These are phyloP conservation scores for Halichoerus grypus DNA, from an alignment of 2,113 vertebrate species.

Conservation along the genomic window DNA sequence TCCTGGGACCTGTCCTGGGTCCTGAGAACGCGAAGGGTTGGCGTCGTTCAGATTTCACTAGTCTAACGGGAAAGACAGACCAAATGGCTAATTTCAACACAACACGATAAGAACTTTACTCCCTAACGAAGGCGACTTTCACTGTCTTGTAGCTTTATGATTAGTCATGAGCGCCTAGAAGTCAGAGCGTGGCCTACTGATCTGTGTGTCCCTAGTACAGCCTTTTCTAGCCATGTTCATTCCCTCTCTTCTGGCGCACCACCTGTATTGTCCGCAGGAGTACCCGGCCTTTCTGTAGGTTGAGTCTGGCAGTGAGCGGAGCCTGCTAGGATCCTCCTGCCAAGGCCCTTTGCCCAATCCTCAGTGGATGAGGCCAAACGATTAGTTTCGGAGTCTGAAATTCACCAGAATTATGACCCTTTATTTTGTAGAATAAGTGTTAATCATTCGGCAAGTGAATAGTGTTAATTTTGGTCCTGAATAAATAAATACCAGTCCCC, in stretches of 20 bases:
- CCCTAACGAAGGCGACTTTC: background rate
- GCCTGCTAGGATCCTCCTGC: background rate
- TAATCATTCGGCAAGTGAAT: background rate
- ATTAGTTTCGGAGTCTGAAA: background rate
- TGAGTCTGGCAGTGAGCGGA: background rate
- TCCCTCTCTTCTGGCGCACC: background rate
- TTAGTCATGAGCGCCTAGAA: background rate
- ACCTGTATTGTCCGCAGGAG: background rate
- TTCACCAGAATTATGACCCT: background rate
- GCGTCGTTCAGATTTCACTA: background rate
- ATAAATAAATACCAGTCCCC: background rate
- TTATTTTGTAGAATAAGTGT: background rate
- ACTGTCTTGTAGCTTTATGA: background rate
- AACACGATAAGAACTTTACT: background rate
- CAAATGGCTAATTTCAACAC: background rate
- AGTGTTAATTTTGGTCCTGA: background rate
- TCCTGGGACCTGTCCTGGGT: background rate
- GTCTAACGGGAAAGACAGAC: background rate
- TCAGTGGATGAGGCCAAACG: background rate
- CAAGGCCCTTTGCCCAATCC: background rate
- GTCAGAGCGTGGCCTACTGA: background rate
- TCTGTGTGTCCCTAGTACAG: background rate
- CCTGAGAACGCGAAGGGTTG: background rate
- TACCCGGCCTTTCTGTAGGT: too few species aligned
- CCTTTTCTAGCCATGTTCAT: background rate